Conservation (phyloP, 2,113 vertebrate species). For the Suncus etruscus region DNA sequence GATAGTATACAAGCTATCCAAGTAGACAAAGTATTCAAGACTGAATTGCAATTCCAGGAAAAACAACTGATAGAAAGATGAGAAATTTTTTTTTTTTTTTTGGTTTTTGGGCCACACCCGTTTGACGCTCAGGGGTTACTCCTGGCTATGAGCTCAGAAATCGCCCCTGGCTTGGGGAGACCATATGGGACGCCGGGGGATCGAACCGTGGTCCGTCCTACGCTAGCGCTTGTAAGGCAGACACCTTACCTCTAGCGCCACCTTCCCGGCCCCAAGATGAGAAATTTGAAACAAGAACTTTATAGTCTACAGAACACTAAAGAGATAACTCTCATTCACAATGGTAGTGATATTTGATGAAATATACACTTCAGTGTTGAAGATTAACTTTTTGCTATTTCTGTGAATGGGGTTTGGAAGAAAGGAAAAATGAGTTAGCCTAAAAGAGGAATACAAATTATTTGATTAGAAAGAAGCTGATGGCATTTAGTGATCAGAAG, state of each 20-base stretch:
- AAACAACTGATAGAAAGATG: slow-evolving; percentile 10
- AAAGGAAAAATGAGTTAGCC: neutral
- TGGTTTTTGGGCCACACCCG: too few species aligned
- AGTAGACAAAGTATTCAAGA: neutral
- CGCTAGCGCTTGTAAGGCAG: too few species aligned
- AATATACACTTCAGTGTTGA: neutral
- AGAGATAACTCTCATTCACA: neutral
- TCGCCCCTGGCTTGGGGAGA: too few species aligned
- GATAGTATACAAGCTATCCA: neutral
- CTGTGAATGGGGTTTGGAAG: neutral
- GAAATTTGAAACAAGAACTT: neutral
- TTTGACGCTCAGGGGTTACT: too few species aligned
- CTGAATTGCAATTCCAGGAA: neutral
- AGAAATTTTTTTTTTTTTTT: too few species aligned
- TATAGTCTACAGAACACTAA: neutral
- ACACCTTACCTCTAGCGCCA: too few species aligned
- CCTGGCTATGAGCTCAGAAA: too few species aligned
- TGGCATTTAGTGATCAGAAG: neutral
- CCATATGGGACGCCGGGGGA: too few species aligned
- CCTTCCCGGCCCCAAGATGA: too few species aligned
- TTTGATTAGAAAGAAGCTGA: neutral
- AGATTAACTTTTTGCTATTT: neutral
- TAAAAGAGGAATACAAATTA: slow-evolving; percentile 4
- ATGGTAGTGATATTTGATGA: neutral
- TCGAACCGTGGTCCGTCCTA: too few species aligned